phyloP scores from a whole-genome alignment of 2,888 invertebrate species.

The Noctua comes region DNA sequence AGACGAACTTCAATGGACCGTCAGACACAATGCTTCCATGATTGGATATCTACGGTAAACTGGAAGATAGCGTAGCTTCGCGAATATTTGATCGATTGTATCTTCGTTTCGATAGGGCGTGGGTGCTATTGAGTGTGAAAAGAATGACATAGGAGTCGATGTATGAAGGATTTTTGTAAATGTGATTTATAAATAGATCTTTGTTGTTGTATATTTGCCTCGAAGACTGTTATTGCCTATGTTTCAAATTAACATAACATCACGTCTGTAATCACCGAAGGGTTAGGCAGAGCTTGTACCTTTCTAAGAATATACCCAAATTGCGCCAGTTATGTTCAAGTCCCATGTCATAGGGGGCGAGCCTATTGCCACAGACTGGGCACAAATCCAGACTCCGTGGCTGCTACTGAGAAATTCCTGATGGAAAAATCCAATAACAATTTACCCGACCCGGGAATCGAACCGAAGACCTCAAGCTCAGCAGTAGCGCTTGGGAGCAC shows the following conservation, averaged over 20 bases:
- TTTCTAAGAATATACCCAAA: background rate
- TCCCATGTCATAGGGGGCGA: background rate
- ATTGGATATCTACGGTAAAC: slow-evolving; percentile 57
- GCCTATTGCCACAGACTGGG: background rate
- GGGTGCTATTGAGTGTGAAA: background rate
- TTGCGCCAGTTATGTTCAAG: background rate
- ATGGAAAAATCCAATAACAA: background rate
- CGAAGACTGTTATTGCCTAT: background rate
- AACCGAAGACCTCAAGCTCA: no score
- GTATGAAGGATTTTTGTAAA: background rate
- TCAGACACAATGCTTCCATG: slow-evolving; percentile 60
- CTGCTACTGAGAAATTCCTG: background rate
- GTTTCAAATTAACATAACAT: background rate
- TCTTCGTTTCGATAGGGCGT: slow-evolving; percentile 3
- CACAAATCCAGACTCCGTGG: background rate
- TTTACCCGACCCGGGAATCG: background rate
- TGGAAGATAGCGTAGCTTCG: slow-evolving; percentile 24
- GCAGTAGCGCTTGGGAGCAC: background rate
- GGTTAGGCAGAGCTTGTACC: background rate
- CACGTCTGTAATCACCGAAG: background rate
- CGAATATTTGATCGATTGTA: slow-evolving; percentile 50
- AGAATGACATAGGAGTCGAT: background rate
- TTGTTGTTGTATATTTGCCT: background rate
- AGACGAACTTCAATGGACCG: slow-evolving; percentile 60
- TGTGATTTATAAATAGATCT: background rate